phyloP scores from a whole-genome alignment of 2,797 vertebrate genomes.

The Steatocranus sp. region DNA sequence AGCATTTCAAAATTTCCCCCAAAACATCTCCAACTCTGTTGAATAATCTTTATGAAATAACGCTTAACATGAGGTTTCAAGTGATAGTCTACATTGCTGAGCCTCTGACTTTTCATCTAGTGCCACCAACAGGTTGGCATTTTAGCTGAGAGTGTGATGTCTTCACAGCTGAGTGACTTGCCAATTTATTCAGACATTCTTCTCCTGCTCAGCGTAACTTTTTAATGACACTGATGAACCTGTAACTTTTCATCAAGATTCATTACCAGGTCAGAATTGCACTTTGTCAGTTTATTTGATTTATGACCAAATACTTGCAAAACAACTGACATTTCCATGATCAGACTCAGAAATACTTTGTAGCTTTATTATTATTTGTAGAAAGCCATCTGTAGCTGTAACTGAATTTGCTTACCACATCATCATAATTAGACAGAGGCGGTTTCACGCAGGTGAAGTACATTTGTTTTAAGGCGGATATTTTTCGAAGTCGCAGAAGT shows the following conservation, averaged over 20 bases:
- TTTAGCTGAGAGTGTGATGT: neutral
- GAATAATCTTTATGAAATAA: neutral
- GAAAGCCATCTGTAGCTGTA: neutral
- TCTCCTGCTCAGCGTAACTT: neutral
- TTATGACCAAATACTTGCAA: neutral
- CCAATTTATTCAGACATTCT: neutral
- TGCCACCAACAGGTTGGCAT: neutral
- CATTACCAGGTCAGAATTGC: neutral
- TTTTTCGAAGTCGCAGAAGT: too few relatives aligned
- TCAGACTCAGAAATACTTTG: neutral
- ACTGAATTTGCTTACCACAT: neutral
- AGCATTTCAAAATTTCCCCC: neutral
- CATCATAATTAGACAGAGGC: too few relatives aligned
- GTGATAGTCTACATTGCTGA: neutral
- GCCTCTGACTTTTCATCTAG: neutral
- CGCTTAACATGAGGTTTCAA: neutral
- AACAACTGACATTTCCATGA: neutral
- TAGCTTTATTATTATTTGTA: neutral
- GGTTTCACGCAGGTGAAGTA: too few relatives aligned
- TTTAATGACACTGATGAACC: neutral
- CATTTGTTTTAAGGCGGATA: too few relatives aligned
- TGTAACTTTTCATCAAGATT: neutral
- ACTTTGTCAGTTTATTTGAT: neutral
- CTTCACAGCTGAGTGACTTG: neutral
- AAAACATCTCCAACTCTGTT: neutral